Evolutionary conservation across 2,113 vertebrate species (phyloP).

Genomic region (Stigmatopora nigra): DNA sequence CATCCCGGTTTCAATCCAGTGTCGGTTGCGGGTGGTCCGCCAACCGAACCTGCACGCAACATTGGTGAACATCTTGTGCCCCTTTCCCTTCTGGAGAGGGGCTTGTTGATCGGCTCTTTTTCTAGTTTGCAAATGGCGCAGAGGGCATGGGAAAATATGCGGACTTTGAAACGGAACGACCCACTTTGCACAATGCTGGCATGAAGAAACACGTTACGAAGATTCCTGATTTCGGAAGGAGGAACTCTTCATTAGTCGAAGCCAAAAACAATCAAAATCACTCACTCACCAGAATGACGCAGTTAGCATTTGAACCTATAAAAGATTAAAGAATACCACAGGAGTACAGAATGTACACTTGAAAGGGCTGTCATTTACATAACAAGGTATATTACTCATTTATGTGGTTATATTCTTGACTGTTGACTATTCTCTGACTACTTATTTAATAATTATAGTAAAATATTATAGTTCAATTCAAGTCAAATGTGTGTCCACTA

Average conservation of each 20-base stretch:
- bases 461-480: too few species aligned
- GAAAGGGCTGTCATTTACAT: too few species aligned
- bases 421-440: too few species aligned
- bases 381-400: too few species aligned
- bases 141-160: neutral
- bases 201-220: neutral
- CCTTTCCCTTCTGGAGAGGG: neutral
- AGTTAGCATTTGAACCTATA: neutral
- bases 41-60: neutral
- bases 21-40: neutral
- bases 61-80: neutral
- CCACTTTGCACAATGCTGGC: neutral
- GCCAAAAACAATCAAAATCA: neutral
- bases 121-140: neutral
- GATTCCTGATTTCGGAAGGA: neutral
- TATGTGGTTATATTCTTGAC: too few species aligned
- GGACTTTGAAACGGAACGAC: conserved; percentile 6
- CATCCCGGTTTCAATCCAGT: neutral
- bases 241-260: neutral
- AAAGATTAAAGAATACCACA: neutral
- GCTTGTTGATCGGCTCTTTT: neutral
- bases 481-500: too few species aligned
- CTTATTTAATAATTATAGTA: too few species aligned
- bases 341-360: too few species aligned
- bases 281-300: neutral